phyloP scores from a whole-genome alignment of 2,113 vertebrate genomes.

The Rhegmatorhina hoffmannsi region DNA sequence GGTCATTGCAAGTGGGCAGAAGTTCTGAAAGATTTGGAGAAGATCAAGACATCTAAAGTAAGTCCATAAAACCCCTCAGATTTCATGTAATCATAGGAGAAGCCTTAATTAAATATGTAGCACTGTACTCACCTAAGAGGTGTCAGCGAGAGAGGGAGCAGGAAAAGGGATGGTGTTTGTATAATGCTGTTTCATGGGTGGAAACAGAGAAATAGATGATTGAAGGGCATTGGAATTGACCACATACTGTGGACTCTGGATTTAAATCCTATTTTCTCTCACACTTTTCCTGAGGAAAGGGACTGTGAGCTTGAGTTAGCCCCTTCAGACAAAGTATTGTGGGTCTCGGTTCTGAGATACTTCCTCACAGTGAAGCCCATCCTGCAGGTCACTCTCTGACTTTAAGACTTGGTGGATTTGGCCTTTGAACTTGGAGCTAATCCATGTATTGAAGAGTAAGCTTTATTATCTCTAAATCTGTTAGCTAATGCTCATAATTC shows the following conservation, averaged over 20 bases:
- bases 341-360: background rate
- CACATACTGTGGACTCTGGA: background rate
- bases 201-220: background rate
- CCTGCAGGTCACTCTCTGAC: background rate
- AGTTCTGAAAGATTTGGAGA: conserved; percentile 64
- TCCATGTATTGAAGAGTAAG: background rate
- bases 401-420: background rate
- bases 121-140: background rate
- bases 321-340: background rate
- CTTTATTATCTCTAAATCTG: background rate
- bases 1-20: conserved; percentile 19
- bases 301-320: background rate
- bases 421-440: background rate
- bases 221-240: background rate
- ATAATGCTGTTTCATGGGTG: background rate
- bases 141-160: background rate
- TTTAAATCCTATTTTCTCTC: background rate
- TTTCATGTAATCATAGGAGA: background rate
- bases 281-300: background rate
- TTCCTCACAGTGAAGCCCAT: background rate
- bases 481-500: background rate
- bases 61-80: background rate
- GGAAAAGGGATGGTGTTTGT: background rate
- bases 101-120: background rate
- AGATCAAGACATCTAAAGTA: conserved; percentile 66